These are phyloP conservation scores for Gambusia affinis DNA, from an alignment of 2,113 vertebrate species.

Conservation along the genomic window DNA sequence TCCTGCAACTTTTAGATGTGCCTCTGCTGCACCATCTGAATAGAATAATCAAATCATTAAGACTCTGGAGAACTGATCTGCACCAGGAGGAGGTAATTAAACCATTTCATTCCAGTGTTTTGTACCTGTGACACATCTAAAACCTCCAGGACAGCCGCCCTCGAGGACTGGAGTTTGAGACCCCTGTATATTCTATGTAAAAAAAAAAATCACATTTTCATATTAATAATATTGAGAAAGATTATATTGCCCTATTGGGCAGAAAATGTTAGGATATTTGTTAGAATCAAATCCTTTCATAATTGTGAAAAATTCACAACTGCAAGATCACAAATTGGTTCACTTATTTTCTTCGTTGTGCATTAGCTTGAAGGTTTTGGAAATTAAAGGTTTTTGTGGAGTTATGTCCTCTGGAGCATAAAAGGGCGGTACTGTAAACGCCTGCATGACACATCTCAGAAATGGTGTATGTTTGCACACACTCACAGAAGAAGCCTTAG, in stretches of 20 bases:
- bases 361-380: slow-evolving; percentile 32
- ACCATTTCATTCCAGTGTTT: too few species aligned
- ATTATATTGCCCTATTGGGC: slow-evolving; percentile 29
- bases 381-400: slow-evolving; percentile 43
- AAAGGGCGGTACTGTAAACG: slow-evolving; percentile 47
- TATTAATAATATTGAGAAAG: slow-evolving; percentile 61
- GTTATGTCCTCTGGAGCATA: slow-evolving; percentile 33
- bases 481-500: slow-evolving; percentile 80
- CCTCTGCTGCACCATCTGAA: too few species aligned
- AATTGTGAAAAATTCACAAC: slow-evolving; percentile 36
- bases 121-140: too few species aligned
- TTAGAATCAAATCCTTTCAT: slow-evolving; percentile 48
- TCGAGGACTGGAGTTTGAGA: too few species aligned
- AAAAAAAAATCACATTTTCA: slow-evolving; percentile 59
- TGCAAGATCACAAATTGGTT: slow-evolving; percentile 30
- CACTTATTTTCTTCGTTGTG: slow-evolving; percentile 7
- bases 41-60: too few species aligned
- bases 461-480: slow-evolving; percentile 77
- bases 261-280: slow-evolving; percentile 40
- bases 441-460: slow-evolving; percentile 58
- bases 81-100: too few species aligned
- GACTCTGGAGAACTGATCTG: too few species aligned
- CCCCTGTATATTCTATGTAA: slow-evolving; percentile 52
- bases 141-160: too few species aligned
- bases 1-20: too few species aligned